phyloP scores from a whole-genome alignment of 2,113 vertebrate genomes.

The Epinephelus moara region DNA sequence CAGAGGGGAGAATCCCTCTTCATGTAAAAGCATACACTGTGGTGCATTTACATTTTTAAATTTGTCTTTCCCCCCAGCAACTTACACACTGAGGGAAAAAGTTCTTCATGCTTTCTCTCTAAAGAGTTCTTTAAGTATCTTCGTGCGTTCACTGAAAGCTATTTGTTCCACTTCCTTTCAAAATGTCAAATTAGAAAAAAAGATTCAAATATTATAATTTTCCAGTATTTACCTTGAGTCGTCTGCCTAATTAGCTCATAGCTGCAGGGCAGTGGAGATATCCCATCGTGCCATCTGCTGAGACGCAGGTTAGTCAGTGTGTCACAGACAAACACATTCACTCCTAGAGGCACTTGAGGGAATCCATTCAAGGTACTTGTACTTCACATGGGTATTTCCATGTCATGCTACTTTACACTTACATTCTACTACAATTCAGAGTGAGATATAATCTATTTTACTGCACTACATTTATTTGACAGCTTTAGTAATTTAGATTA shows the following conservation, averaged over 20 bases:
- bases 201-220: constrained; percentile 26
- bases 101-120: constrained; percentile 17
- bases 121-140: constrained; percentile 35
- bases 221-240: constrained; percentile 5
- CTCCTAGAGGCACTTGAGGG: neutral
- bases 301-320: neutral
- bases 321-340: neutral
- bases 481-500: neutral
- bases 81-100: constrained; percentile 37
- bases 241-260: neutral
- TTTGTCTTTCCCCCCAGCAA: constrained; percentile 64
- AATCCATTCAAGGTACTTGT: neutral
- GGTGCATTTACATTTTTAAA: constrained; percentile 55
- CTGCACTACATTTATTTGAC: neutral
- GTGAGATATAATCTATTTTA: neutral
- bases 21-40: constrained; percentile 29
- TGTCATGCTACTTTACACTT: neutral
- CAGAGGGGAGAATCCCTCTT: constrained; percentile 3
- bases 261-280: neutral
- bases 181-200: constrained; percentile 21
- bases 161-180: constrained; percentile 46
- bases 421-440: neutral
- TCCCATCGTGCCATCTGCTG: constrained; percentile 17
- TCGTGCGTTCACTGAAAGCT: constrained; percentile 2
- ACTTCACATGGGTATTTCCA: neutral